Percentiles rank a stretch among this genome's conserved stretches.
These are phyloP conservation scores for Lonchura striata DNA, from an alignment of 2,113 vertebrate genomes.

Conservation along the genomic window DNA sequence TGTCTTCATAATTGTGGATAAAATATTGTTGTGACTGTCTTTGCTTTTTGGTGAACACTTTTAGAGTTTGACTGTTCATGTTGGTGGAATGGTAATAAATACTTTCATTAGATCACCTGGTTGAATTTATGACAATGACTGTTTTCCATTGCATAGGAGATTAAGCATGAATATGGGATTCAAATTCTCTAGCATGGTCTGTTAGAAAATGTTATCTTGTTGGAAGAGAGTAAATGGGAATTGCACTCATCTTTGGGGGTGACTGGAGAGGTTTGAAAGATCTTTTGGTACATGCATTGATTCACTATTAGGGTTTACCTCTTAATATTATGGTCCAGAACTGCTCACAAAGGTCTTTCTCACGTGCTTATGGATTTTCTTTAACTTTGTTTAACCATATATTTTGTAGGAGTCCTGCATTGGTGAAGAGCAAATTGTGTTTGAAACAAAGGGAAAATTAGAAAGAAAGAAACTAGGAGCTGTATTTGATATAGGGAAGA, in stretches of 20 bases:
- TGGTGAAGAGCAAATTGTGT: background rate
- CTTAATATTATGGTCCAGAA: background rate
- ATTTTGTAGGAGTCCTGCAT: background rate
- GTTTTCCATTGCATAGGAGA: background rate
- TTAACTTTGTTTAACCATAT: background rate
- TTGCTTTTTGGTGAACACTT: background rate
- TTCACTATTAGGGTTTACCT: background rate
- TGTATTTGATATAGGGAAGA: background rate
- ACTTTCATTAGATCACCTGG: background rate
- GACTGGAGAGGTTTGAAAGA: background rate
- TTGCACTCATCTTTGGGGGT: background rate
- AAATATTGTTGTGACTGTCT: background rate
- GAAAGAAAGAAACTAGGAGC: background rate
- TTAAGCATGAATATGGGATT: background rate
- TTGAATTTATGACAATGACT: background rate
- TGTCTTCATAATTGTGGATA: background rate
- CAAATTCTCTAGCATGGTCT: background rate
- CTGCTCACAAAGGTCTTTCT: background rate
- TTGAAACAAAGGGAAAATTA: background rate
- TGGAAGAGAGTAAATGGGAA: background rate
- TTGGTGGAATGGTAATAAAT: slow-evolving; percentile 63
- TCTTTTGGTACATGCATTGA: background rate
- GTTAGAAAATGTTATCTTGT: background rate
- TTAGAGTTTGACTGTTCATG: background rate
- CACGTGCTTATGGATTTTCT: background rate